phyloP scores from a whole-genome alignment of 2,113 vertebrate species.

The Aplodontia rufa region DNA sequence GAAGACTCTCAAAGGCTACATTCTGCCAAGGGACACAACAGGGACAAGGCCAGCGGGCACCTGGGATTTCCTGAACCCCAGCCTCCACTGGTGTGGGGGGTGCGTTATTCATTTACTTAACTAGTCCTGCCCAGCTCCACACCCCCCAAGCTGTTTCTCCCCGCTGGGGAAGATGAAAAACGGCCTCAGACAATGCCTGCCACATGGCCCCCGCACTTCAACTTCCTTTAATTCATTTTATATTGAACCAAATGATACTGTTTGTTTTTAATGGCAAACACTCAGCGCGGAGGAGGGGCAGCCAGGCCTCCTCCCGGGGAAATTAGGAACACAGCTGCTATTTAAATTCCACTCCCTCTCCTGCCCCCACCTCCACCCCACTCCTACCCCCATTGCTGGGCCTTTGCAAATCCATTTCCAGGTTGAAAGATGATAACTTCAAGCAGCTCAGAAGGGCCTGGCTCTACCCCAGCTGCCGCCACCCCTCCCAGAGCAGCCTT shows the following conservation, averaged over 20 bases:
- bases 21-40: constrained; percentile 29
- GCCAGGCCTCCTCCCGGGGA: constrained; percentile 78
- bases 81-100: constrained; percentile 21
- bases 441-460: not conserved
- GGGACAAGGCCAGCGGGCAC: constrained; percentile 49
- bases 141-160: constrained; percentile 86
- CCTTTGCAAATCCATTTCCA: constrained; percentile 24
- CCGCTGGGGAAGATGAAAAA: constrained; percentile 83
- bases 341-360: constrained; percentile 30
- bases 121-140: constrained; percentile 70
- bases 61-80: constrained; percentile 76
- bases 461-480: not conserved
- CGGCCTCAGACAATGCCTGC: constrained; percentile 82
- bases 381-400: not conserved
- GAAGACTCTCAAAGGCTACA: constrained; percentile 57
- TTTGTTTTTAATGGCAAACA: constrained; percentile 85
- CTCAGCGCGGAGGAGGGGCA: constrained; percentile 75
- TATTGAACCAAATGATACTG: constrained; percentile 87
- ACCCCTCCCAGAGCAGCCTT: not conserved
- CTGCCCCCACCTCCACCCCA: not conserved
- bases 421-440: constrained; percentile 70
- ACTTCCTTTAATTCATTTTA: constrained; percentile 88
- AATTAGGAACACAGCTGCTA: constrained; percentile 83
- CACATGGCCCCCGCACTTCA: constrained; percentile 87
- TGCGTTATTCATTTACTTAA: constrained; percentile 76